Conservation (phyloP, 2,888 invertebrate genomes). For the Dermolepida albohirtum region DNA sequence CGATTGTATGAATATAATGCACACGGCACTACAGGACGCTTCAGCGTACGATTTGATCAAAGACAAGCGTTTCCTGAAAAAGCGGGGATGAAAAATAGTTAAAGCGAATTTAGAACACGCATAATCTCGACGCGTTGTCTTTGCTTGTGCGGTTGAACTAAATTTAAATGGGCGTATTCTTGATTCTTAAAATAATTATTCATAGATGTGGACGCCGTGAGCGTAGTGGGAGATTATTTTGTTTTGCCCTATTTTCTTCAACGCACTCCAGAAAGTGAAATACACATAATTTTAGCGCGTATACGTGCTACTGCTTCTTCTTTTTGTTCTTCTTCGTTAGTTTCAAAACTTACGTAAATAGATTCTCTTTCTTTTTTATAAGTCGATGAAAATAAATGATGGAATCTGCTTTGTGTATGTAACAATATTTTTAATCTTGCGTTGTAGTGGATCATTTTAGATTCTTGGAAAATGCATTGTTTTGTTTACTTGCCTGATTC, state of each 20-base stretch:
- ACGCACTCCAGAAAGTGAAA: slow-evolving; percentile 17
- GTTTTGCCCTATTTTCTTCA: slow-evolving; percentile 29
- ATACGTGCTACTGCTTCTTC: neutral
- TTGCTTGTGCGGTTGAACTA: slow-evolving; percentile 26
- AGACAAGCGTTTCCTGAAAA: slow-evolving; percentile 44
- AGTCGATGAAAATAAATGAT: neutral
- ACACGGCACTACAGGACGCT: slow-evolving; percentile 49
- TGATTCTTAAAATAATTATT: slow-evolving; percentile 57
- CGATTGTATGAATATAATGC: slow-evolving; percentile 49
- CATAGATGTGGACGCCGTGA: slow-evolving; percentile 40
- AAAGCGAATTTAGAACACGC: slow-evolving; percentile 16
- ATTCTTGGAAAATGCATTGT: slow-evolving; percentile 4
- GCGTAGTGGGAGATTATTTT: slow-evolving; percentile 46
- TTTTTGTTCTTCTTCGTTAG: slow-evolving; percentile 1
- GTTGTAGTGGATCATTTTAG: slow-evolving; percentile 13
- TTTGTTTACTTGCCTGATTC: slow-evolving; percentile 11
- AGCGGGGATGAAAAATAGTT: slow-evolving; percentile 32
- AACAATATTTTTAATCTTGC: slow-evolving; percentile 4
- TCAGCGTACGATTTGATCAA: slow-evolving; percentile 22
- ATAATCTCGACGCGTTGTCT: slow-evolving; percentile 16
- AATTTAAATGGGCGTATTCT: slow-evolving; percentile 53
- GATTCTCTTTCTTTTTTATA: slow-evolving; percentile 5
- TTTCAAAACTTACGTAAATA: slow-evolving; percentile 15
- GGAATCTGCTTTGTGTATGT: neutral
- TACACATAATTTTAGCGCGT: slow-evolving; percentile 30